Evolutionary conservation across 2,113 vertebrate species (phyloP), one percentile per base, ranked within the genome.

Genomic region (Zosterops pallidus): DNA sequence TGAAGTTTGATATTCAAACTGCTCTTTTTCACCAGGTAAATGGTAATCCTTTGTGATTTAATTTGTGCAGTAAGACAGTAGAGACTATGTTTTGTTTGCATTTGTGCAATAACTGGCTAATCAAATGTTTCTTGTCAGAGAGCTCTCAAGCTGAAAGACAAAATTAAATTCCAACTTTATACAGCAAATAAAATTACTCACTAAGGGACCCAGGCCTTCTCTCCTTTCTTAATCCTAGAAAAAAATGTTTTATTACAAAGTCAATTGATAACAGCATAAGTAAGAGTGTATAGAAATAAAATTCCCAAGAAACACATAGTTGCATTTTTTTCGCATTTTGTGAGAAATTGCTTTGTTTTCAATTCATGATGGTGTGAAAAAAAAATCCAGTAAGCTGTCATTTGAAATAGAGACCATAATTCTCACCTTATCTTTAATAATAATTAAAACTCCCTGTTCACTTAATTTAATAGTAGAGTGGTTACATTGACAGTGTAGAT

Each of bases 101-200:
- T 86, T 90, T 80, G 57, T 86, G 68, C 59, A 94, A 69, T 83
- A 93, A 76, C 57, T 62, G 68, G 53, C 46, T 94, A 92, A 90
- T 94, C 70, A 92, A 90, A 76, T n/a, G 29, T 68, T 92, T 95
- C 70, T 64, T 90, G 70, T 72, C 4, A 12, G 57, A 60, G 17
- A 75, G 59, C 8, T 82, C 74, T 86, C 3, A 9, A 80, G 37
- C 49, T 68, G 56, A 75, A 95, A 83, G 49, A 83, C 9, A 52
- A 88, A 93, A 93, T 76, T 92, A 6, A 95, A 72, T 90, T 92
- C 53, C 26, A 69, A 3, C 22, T 46, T 6, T 42, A 92, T 47
- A 26, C 44, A 44, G 35, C 5, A 4, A 60, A 90, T 52, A 71
- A 85, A 92, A 90, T 88, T 68, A 84, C 15, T 81, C 33, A 47